Evolutionary conservation across 1,140 invertebrate species (phyloP), one percentile per base, ranked within the genome.

Genomic region (Heliconius himera): DNA sequence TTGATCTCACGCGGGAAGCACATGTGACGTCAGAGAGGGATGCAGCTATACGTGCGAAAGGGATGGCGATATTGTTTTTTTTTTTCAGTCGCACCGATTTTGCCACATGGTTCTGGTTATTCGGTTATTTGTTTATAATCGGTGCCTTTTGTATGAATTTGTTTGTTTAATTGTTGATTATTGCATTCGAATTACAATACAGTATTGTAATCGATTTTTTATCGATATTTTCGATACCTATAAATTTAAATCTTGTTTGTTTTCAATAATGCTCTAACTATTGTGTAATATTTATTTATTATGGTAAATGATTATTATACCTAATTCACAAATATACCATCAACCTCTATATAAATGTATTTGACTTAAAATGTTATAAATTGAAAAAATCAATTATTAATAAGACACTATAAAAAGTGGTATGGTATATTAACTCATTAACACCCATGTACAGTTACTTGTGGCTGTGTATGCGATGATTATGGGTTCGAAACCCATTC

Each of bases 1-100:
- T 89, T 90, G 89, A 90, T 89, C 85, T 81, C 90, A 91, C 79
- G 80, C 85, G 87, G 85, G 81, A 81, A 88, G 82, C 91, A 92
- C 87, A 89, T 89, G 88, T 90, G 84, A 70, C 51, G 81, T 51
- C 36, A 38, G 85, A 88, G 41, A 74, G 84, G 72, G 87, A 90
- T 76, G 79, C 56, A 18, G 83, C 80, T 82, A 82, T 88, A 82
- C 81, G 74, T 76, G 38, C n/a, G 85, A 87, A 60, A 73, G 73
- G 73, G 83, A 83, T 8, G 36, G 77, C 1, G 29, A 73, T 80
- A 77, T 87, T 86, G 84, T 84, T 82, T 82, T 85, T 85, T n/a
- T 87, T 86, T 85, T 88, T 88, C 82, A 80, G 74, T 78, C 51
- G 83, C 85, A 84, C 84, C 85, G 88, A 90, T 90, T 88, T 90